These are phyloP conservation scores for Cloeon dipterum DNA, from an alignment of 2,888 invertebrate species.

Conservation along the genomic window DNA sequence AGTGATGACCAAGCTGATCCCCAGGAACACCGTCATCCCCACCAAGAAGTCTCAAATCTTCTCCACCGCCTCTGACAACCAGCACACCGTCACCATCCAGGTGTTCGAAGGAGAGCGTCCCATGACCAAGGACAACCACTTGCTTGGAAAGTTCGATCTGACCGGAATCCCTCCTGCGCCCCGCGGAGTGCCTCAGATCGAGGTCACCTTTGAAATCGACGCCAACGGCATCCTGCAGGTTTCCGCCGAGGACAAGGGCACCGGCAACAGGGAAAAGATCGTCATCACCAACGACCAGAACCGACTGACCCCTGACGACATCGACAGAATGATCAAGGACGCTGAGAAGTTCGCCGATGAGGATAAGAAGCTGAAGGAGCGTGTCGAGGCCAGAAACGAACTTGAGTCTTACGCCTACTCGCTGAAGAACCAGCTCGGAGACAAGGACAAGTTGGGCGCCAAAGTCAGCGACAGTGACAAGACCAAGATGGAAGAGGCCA, in stretches of 20 bases:
- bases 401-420: conserved; percentile 94
- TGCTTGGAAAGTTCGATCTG: conserved; percentile 93
- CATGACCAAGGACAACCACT: conserved; percentile 99
- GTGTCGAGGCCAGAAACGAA: conserved; percentile 90
- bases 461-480: conserved; percentile 80
- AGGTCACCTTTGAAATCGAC: conserved; percentile 86
- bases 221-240: conserved; percentile 89
- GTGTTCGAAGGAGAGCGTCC: conserved; percentile 94
- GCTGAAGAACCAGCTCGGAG: conserved; percentile 85
- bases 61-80: conserved; percentile 97
- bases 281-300: conserved; percentile 98
- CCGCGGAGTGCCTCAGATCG: conserved; percentile 81
- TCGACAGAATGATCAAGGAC: conserved; percentile 97
- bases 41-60: conserved; percentile 99
- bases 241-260: conserved; percentile 97
- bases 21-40: conserved; percentile 94
- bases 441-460: conserved; percentile 91
- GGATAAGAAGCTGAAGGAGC: conserved; percentile 89
- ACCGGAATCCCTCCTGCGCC: conserved; percentile 93
- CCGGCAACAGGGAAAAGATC: conserved; percentile 95
- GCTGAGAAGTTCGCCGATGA: conserved; percentile 98
- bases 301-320: conserved; percentile 89
- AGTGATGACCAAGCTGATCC: conserved; percentile 97
- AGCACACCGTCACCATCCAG: conserved; percentile 96
- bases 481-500: conserved; percentile 81